Evolutionary conservation across 2,113 vertebrate genomes (phyloP), one percentile per base, ranked within the genome.

Genomic region (Cebidichthys violaceus): DNA sequence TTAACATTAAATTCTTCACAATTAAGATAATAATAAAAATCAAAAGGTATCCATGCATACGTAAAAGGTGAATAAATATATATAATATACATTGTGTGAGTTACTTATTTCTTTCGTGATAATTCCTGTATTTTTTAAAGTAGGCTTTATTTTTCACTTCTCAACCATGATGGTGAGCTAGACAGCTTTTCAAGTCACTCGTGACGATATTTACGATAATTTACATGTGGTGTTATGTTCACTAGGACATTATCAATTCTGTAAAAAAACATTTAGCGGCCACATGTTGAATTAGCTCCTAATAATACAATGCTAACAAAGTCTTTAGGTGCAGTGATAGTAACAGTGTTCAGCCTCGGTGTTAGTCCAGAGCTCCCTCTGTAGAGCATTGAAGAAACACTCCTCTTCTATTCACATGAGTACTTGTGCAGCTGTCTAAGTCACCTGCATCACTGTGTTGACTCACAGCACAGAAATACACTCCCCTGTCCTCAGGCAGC

Each of bases 381-480:
- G 18, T 15, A 33, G 39, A n/a, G 2, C 18, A 61, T n/a, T 14
- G 50, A 24, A 50, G 35, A 33, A 14, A n/a, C n/a, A 5, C 17
- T 15, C 39, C 0, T 9, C 45, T 33, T 67, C 4, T 41, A 10
- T 54, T 41, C 33, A 61, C 31, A 14, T 11, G 14, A 1, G 64
- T 82, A 22, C 71, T 83, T 83, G 74, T 77, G 1, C 74, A 59
- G 68, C 64, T 86, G 64, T 57, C 15, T 24, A 0, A 64, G 33
- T 60, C 43, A 10, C 47, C 43, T 75, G 31, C 6, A 70, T 54
- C 77, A 77, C 77, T 70, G 86, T 87, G 86, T 73, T 64, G 0
- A 70, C 77, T 74, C 9, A 69, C 73, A 41, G 77, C 37, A 81
- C 86, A 84, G 14, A 79, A 84, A 35, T 79, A 75, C 13, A 79